Base-by-base conservation (phyloP, 2,797 vertebrate species). In the Gephyroberyx darwinii region DNA sequence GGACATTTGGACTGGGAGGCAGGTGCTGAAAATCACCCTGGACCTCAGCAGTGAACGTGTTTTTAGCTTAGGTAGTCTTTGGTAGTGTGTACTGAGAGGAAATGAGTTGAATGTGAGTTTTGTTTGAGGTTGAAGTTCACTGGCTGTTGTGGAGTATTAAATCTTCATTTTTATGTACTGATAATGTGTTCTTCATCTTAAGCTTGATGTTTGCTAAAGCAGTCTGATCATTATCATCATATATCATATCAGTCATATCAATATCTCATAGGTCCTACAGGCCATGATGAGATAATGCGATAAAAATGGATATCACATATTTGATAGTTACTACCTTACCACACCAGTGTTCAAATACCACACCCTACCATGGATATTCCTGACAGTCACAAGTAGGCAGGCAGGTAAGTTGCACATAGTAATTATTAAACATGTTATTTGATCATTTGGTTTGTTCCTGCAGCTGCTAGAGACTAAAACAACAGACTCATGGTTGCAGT, bases 11-110 rank as follows among this genome's bases (percentile, higher is more conserved):
- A 84, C 55, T 35, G 31, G 53, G 65, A 81, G 83, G 81, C 75
- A 80, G 80, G 83, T 75, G 71, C 68, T 55, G 84, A 74, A 84
- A 86, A 78, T 85, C 82, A 82, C 56, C 60, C 53, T n/a, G 74
- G 62, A 78, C 13, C 35, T 26, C 58, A 81, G 67, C 10, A 35
- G 58, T 9, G 14, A 53, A 79, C 62, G 65, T 75, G 13, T 68
- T 83, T 77, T 81, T 65, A 84, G 74, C 75, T 79, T 71, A 67
- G 75, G 56, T 73, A 19, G 67, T 50, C 58, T 83, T 82, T 86
- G n/a, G n/a, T n/a, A n/a, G 26, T 17, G 39, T 51, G 71, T 60
- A 16, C 45, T 1, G 17, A 19, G 47, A 47, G 53, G 67, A 76
- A 81, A 79, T 71, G 48, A 78, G 84, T 51, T 70, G 33, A 78